These are phyloP conservation scores for Maniola hyperantus DNA, from an alignment of 2,888 invertebrate species.

Conservation along the genomic window DNA sequence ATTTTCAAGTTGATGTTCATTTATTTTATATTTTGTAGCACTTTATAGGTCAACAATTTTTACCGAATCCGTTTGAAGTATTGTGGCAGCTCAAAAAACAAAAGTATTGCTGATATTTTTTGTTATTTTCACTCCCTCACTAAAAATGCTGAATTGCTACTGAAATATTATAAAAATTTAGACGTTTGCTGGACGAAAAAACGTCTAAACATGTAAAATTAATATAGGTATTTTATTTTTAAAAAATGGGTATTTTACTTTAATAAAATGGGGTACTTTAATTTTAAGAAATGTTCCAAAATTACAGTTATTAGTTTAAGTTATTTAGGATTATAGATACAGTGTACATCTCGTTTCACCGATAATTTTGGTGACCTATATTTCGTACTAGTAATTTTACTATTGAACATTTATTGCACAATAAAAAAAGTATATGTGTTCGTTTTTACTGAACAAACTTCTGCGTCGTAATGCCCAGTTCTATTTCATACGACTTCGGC, in stretches of 20 bases:
- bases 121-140: not conserved
- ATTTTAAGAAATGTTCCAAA: no score
- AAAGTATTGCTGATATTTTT: not conserved
- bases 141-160: not conserved
- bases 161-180: not conserved
- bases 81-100: not conserved
- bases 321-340: no score
- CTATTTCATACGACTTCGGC: conserved; percentile 1
- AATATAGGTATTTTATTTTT: no score
- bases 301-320: no score
- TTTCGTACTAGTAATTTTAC: not conserved
- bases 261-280: not conserved
- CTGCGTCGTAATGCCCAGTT: not conserved
- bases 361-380: not conserved
- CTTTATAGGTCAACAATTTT: not conserved
- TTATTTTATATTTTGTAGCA: not conserved
- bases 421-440: conserved; percentile 16
- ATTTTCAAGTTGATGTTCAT: not conserved
- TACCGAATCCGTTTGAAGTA: not conserved
- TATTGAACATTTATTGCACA: conserved; percentile 8
- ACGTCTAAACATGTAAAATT: not conserved
- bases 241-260: no score
- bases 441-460: not conserved
- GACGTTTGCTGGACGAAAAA: not conserved
- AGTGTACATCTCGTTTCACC: no score